Percentiles rank a stretch among this genome's conserved stretches.
Evolutionary conservation across 2,797 vertebrate species (phyloP).

Genomic region (Distichodus sexfasciatus): DNA sequence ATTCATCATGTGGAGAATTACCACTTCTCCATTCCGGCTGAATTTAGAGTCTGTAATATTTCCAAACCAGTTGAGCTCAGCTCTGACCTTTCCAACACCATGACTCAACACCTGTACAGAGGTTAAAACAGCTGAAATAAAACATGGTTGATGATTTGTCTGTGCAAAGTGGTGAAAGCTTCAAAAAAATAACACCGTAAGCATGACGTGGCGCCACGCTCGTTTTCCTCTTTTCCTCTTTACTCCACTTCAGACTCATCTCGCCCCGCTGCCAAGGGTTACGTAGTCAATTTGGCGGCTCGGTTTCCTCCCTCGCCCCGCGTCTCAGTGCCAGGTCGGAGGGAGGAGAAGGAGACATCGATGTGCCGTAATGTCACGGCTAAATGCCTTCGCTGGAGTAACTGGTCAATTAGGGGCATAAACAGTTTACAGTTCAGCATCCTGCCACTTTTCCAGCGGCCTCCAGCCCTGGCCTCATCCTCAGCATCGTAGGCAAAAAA

Average conservation of each 20-base stretch:
- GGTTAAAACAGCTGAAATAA: not conserved
- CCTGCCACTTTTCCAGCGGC: conserved; percentile 65
- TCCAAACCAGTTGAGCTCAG: not conserved
- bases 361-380: conserved; percentile 28
- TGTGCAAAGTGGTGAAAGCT: not conserved
- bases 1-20: conserved; percentile 57
- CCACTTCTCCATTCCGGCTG: conserved; percentile 17
- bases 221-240: conserved; percentile 18
- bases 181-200: not conserved
- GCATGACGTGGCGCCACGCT: not conserved
- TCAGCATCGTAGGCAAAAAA: conserved; percentile 63
- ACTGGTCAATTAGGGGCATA: conserved; percentile 62
- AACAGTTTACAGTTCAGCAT: conserved; percentile 70
- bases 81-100: not conserved
- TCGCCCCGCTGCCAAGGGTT: conserved; percentile 7
- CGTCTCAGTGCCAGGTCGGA: conserved; percentile 20
- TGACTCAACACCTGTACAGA: not conserved
- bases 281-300: conserved; percentile 28
- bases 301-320: not conserved
- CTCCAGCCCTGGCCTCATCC: conserved; percentile 1
- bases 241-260: conserved; percentile 25
- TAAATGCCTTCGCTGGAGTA: conserved; percentile 47
- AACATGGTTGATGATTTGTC: not conserved
- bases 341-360: conserved; percentile 25
- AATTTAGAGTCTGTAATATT: not conserved